A percentile compares a stretch with the other conserved stretches of the same genome.
Conservation (phyloP, 2,888 invertebrate genomes). For the Meteorus colon region DNA sequence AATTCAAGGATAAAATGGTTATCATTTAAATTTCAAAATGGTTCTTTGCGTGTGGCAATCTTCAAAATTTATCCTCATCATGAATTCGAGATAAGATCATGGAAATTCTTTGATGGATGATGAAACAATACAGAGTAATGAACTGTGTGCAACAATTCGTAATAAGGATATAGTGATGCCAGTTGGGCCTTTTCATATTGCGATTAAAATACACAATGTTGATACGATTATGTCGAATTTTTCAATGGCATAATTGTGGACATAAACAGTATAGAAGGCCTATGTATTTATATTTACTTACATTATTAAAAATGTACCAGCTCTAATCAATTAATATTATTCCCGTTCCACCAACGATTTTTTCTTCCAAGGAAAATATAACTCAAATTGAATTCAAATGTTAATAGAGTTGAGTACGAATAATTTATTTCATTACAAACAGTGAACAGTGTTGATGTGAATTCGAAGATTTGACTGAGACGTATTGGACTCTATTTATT, state of each 20-base stretch:
- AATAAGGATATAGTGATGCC: too few species aligned
- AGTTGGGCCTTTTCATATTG: not conserved
- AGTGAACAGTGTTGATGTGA: not conserved
- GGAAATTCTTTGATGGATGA: too few species aligned
- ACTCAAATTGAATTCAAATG: not conserved
- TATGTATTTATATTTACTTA: not conserved
- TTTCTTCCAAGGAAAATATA: not conserved
- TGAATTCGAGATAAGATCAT: too few species aligned
- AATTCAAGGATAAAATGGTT: too few species aligned
- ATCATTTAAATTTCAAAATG: too few species aligned
- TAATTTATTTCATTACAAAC: constrained; percentile 27
- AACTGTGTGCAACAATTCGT: too few species aligned
- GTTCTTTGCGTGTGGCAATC: too few species aligned
- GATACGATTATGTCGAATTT: constrained; percentile 1
- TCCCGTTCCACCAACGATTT: not conserved
- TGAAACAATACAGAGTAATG: too few species aligned
- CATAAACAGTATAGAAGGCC: constrained; percentile 1
- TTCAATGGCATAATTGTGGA: constrained; percentile 22
- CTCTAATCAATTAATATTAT: constrained; percentile 1
- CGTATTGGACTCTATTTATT: not conserved
- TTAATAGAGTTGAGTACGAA: constrained; percentile 9
- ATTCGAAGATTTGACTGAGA: not conserved
- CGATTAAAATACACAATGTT: not conserved
- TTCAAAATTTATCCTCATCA: too few species aligned
- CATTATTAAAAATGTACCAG: not conserved